Evolutionary conservation across 2,797 vertebrate genomes (phyloP).

Genomic region (Hafferia zeledoni): DNA sequence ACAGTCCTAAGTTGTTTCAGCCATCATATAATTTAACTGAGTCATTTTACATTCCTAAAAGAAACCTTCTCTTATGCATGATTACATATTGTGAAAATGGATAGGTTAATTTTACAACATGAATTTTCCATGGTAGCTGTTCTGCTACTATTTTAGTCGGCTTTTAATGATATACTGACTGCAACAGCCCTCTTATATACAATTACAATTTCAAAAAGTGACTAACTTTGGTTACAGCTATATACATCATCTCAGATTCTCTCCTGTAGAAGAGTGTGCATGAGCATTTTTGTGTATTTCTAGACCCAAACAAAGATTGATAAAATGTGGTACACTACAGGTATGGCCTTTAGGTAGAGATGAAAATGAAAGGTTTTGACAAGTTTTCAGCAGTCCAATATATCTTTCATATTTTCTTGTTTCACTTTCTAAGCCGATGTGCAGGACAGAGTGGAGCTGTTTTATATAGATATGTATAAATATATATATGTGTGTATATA

Average conservation of each 20-base stretch:
- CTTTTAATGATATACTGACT: constrained; percentile 72
- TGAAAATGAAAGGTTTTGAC: background rate
- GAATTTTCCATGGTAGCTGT: constrained; percentile 60
- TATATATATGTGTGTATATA: too few species aligned
- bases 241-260: background rate
- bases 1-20: constrained; percentile 51
- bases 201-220: constrained; percentile 67
- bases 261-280: background rate
- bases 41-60: constrained; percentile 60
- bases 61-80: constrained; percentile 74
- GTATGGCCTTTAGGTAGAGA: background rate
- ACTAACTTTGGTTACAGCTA: constrained; percentile 63
- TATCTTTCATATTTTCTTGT: background rate
- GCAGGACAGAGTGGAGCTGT: background rate
- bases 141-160: constrained; percentile 67
- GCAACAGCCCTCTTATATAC: constrained; percentile 60
- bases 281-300: background rate
- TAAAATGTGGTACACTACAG: background rate
- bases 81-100: constrained; percentile 75
- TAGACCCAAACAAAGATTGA: background rate
- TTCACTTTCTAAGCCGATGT: background rate
- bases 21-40: constrained; percentile 71
- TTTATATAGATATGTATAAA: background rate
- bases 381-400: background rate
- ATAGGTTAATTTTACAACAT: constrained; percentile 69